A percentile compares a stretch with the other conserved stretches of the same genome.
These are phyloP conservation scores for Archips xylosteana DNA, from an alignment of 2,888 invertebrate genomes.

Conservation along the genomic window DNA sequence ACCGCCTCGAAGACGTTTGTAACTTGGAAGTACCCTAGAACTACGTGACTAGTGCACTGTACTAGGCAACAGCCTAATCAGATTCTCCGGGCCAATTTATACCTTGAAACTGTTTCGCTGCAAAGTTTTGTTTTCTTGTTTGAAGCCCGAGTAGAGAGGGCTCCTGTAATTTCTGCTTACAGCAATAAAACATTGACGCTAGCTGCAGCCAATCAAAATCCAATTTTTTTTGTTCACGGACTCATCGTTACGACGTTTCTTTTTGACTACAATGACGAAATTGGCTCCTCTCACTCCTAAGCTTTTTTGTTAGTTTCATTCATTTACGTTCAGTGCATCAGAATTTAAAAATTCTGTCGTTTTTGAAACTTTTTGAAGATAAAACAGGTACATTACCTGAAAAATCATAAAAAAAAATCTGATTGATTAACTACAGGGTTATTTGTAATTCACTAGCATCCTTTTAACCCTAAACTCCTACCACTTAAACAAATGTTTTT, in stretches of 20 bases:
- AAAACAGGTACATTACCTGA: no score
- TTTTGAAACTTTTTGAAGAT: no score
- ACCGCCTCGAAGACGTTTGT: not conserved
- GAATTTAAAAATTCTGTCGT: not conserved
- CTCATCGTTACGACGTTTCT: not conserved
- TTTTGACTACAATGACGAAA: not conserved
- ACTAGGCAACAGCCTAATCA: not conserved
- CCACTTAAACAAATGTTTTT: no score
- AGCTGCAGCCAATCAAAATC: constrained; percentile 4
- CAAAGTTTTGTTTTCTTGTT: constrained; percentile 12
- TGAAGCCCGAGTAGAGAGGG: not conserved
- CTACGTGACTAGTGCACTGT: constrained; percentile 14
- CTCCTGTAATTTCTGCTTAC: not conserved
- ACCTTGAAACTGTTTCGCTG: constrained; percentile 1
- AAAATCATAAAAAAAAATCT: no score
- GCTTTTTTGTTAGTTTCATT: not conserved
- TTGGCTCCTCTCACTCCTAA: not conserved
- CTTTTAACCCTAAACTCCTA: no score
- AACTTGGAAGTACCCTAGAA: not conserved
- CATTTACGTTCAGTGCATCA: not conserved
- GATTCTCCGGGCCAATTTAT: not conserved
- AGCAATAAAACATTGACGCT: constrained; percentile 2
- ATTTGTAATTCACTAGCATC: no score
- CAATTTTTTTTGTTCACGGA: not conserved
- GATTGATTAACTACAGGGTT: no score